A percentile compares a stretch with the other conserved stretches of the same genome.
Conservation (phyloP, 2,113 vertebrate genomes). For the Candoia aspera region DNA sequence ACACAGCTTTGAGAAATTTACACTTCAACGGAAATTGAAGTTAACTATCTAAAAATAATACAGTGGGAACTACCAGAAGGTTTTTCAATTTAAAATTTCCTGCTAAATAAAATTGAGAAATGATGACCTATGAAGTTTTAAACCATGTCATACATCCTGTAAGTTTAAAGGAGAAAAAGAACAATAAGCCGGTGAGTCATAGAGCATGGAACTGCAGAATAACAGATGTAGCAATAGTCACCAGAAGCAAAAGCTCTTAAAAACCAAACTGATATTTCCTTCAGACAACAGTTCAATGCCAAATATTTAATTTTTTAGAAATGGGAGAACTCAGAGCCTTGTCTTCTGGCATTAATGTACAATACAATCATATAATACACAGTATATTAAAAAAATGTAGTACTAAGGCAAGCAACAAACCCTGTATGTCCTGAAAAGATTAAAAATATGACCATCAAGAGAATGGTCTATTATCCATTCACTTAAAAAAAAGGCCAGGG, state of each 20-base stretch:
- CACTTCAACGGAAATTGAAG: not conserved
- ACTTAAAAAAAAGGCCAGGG: not conserved
- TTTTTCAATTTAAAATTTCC: not conserved
- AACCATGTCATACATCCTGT: not conserved
- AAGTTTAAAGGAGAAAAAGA: constrained; percentile 3
- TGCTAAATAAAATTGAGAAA: constrained; percentile 12
- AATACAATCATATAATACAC: not conserved
- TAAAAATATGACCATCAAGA: not conserved
- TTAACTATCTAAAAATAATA: not conserved
- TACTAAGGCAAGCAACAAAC: not conserved
- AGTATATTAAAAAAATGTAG: not conserved
- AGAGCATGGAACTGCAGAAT: not conserved
- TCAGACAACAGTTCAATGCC: not conserved
- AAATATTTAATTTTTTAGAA: not conserved
- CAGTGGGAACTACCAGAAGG: not conserved
- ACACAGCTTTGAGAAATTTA: not conserved
- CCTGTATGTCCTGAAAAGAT: not conserved
- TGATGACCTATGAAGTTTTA: not conserved
- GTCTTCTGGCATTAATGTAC: not conserved
- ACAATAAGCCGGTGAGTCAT: constrained; percentile 12
- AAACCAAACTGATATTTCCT: constrained; percentile 15
- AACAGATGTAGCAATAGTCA: constrained; percentile 1
- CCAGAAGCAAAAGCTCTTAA: not conserved
- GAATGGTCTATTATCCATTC: not conserved
- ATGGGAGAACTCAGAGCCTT: not conserved